phyloP scores from a whole-genome alignment of 1,140 invertebrate species.

The Sinella curviseta region DNA sequence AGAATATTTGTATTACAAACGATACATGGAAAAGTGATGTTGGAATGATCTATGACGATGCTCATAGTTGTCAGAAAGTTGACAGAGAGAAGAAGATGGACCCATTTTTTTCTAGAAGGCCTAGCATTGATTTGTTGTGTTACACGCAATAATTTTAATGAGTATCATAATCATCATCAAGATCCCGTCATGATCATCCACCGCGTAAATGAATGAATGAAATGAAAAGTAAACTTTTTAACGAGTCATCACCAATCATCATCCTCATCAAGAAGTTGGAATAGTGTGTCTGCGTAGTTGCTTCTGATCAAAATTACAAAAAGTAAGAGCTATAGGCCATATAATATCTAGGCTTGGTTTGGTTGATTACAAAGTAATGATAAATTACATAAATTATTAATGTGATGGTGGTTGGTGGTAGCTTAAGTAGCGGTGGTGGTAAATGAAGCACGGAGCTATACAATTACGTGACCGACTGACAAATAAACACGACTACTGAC shows the following conservation, averaged over 20 bases:
- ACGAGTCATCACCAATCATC: conserved; percentile 13
- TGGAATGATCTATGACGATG: conserved; percentile 3
- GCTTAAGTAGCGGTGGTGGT: neutral
- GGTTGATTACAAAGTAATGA: neutral
- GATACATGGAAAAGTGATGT: no score
- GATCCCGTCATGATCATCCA: no score
- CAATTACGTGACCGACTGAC: neutral
- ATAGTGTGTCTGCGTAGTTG: no score
- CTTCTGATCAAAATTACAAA: neutral
- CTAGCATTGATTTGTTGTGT: neutral
- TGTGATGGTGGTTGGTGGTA: neutral
- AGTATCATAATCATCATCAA: neutral
- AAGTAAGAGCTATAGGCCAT: neutral
- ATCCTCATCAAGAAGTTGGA: conserved; percentile 5
- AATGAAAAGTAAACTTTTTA: neutral
- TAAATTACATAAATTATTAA: neutral
- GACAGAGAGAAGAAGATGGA: neutral
- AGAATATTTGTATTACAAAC: no score
- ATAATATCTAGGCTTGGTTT: no score
- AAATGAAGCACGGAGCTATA: neutral
- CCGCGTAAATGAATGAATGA: no score
- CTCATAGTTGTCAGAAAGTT: neutral
- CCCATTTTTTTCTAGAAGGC: no score
- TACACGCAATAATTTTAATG: neutral
- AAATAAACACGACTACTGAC: no score